These are phyloP conservation scores for Hemicentrotus pulcherrimus DNA, from an alignment of 35 echinoderm and acorn worm species.

Conservation along the genomic window DNA sequence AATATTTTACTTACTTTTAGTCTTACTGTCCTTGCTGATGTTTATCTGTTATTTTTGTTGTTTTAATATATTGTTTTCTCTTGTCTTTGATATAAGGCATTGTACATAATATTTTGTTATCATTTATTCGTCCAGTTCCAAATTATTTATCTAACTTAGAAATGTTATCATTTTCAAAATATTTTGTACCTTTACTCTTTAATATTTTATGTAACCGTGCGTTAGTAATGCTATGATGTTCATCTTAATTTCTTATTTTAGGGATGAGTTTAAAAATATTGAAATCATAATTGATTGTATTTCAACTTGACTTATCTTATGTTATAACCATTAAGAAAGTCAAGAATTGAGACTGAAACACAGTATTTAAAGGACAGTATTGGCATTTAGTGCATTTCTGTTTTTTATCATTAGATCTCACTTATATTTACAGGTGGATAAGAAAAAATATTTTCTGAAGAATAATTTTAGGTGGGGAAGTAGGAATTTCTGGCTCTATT, in stretches of 20 bases:
- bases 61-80: background rate
- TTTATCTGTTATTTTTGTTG: background rate
- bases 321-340: background rate
- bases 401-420: background rate
- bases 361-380: background rate
- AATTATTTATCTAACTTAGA: background rate
- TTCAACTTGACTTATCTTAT: background rate
- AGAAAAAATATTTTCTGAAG: too few species aligned
- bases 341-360: background rate
- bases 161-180: background rate
- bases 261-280: background rate
- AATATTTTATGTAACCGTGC: background rate
- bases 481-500: background rate
- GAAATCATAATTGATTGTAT: background rate
- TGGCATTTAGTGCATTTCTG: background rate
- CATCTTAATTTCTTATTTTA: background rate
- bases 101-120: background rate
- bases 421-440: too few species aligned
- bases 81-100: background rate
- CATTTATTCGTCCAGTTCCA: background rate
- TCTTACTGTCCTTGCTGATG: background rate
- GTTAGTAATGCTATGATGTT: background rate
- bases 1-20: background rate
- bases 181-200: background rate
- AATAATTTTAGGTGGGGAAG: too few species aligned